Conservation (phyloP, 2,797 vertebrate species). For the Champsocephalus gunnari region DNA sequence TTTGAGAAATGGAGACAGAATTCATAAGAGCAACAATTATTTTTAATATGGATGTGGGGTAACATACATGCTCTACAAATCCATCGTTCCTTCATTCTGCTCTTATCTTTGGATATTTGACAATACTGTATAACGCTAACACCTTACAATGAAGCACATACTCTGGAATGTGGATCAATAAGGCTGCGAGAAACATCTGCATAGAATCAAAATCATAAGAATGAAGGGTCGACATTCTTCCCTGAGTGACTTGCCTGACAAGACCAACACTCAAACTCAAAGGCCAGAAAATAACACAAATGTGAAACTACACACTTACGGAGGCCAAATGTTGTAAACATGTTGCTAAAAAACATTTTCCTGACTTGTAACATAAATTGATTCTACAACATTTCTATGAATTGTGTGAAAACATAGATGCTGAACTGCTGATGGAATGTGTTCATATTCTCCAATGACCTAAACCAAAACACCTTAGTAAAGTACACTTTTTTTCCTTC, state of each 20-base stretch:
- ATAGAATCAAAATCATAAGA: background rate
- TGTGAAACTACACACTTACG: background rate
- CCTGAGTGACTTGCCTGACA: background rate
- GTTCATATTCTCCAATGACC: background rate
- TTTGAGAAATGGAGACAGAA: background rate
- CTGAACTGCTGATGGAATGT: background rate
- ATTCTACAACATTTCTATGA: background rate
- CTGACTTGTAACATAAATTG: too few relatives aligned
- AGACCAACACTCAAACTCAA: slow-evolving; percentile 6
- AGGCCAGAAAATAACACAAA: background rate
- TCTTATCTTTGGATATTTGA: slow-evolving; percentile 7
- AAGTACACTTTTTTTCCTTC: background rate
- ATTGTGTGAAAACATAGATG: background rate
- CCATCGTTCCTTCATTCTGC: background rate
- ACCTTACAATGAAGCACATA: background rate
- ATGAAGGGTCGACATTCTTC: background rate
- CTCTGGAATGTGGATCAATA: background rate
- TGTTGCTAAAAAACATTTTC: slow-evolving; percentile 2
- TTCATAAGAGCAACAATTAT: too few relatives aligned
- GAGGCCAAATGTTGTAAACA: background rate
- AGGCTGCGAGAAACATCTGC: background rate
- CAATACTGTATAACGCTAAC: background rate
- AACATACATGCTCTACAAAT: background rate
- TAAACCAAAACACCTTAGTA: background rate
- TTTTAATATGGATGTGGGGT: background rate